Evolutionary conservation across 2,888 invertebrate genomes (phyloP).

Genomic region (Sepioteuthis lessoniana): DNA sequence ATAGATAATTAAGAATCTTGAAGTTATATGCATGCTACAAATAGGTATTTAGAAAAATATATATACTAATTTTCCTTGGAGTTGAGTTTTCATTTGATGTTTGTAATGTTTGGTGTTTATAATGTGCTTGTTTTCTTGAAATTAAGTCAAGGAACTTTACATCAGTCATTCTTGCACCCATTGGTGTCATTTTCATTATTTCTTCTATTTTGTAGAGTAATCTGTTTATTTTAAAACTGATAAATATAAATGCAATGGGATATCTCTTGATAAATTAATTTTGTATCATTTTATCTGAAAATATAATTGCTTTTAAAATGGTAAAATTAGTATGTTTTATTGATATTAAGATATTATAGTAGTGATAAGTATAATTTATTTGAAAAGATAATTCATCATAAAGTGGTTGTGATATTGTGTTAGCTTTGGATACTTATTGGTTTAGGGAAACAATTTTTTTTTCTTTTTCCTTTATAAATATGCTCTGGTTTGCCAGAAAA

Average conservation of each 20-base stretch:
- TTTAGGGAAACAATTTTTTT: not conserved
- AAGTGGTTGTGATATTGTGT: not conserved
- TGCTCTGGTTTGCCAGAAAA: not conserved
- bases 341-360: not conserved
- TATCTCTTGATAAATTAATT: not conserved
- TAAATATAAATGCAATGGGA: not conserved
- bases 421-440: not conserved
- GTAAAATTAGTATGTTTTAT: not conserved
- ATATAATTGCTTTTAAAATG: not conserved
- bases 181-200: not conserved
- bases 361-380: not conserved
- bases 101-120: slow-evolving; percentile 33
- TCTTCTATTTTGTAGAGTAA: not conserved
- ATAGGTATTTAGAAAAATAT: slow-evolving; percentile 33
- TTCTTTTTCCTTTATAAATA: not conserved
- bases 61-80: slow-evolving; percentile 33
- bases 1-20: not conserved
- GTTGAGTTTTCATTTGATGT: slow-evolving; percentile 33
- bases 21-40: not conserved
- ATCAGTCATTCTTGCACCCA: not conserved
- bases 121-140: slow-evolving; percentile 17
- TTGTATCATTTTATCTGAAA: not conserved
- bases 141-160: slow-evolving; percentile 16
- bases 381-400: no score
- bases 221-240: not conserved